A percentile compares a stretch with the other conserved stretches of the same genome.
These are phyloP conservation scores for Desmodus rotundus DNA, from an alignment of 2,113 vertebrate species.

Conservation along the genomic window DNA sequence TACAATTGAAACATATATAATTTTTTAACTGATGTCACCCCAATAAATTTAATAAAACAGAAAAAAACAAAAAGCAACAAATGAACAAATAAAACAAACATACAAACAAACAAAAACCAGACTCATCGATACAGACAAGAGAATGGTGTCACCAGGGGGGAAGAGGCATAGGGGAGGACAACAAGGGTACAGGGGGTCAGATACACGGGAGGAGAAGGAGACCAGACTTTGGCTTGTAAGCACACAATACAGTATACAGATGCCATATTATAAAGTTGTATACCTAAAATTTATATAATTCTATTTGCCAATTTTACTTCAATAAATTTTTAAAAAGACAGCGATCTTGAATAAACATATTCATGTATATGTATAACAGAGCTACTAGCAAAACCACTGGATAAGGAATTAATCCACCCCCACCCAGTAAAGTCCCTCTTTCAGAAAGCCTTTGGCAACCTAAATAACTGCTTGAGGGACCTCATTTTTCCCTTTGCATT, in stretches of 20 bases:
- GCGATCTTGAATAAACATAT: not conserved
- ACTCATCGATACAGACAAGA: too few species aligned
- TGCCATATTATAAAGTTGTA: not conserved
- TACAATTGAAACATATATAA: too few species aligned
- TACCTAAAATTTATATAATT: not conserved
- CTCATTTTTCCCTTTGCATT: not conserved
- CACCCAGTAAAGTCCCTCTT: not conserved
- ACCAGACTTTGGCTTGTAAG: not conserved
- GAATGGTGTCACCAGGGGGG: not conserved
- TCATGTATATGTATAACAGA: too few species aligned
- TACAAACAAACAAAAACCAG: too few species aligned
- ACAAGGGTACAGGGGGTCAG: not conserved
- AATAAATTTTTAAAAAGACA: not conserved
- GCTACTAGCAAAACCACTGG: not conserved
- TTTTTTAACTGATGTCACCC: too few species aligned
- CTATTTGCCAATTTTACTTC: not conserved
- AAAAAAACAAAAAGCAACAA: too few species aligned
- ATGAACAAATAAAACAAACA: too few species aligned
- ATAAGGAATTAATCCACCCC: not conserved
- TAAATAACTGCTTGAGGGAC: not conserved
- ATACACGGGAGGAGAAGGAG: not conserved
- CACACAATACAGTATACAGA: not conserved
- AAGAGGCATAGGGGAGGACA: not conserved
- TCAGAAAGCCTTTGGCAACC: not conserved
- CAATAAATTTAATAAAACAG: too few species aligned